phyloP scores from a whole-genome alignment of 2,888 invertebrate species.

The Scaptodrosophila latifasciaeformis region DNA sequence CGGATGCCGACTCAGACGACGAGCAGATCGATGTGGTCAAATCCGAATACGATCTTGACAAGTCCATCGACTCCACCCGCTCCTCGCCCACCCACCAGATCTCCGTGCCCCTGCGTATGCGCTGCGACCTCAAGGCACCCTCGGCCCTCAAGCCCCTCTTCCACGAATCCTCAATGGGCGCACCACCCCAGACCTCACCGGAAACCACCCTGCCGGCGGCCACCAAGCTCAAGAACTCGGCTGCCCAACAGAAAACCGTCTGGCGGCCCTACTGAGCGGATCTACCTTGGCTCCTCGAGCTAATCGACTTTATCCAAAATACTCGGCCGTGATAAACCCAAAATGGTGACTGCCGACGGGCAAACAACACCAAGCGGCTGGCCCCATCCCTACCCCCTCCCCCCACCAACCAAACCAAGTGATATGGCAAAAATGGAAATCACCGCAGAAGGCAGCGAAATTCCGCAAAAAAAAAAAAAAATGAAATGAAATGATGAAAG shows the following conservation, averaged over 20 bases:
- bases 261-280: conserved; percentile 82
- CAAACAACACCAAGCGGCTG: background rate
- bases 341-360: conserved; percentile 1
- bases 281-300: conserved; percentile 21
- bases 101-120: conserved; percentile 76
- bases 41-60: conserved; percentile 78
- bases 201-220: conserved; percentile 75
- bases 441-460: too few species aligned
- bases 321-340: conserved; percentile 7
- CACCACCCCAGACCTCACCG: conserved; percentile 54
- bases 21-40: conserved; percentile 85
- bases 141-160: conserved; percentile 76
- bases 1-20: conserved; percentile 80
- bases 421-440: too few species aligned
- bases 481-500: conserved; percentile 21
- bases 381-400: background rate
- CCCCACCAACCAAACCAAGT: too few species aligned
- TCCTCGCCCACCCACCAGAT: conserved; percentile 76
- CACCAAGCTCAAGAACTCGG: conserved; percentile 78
- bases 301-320: conserved; percentile 8
- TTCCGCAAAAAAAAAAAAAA: conserved; percentile 31
- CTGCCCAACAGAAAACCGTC: conserved; percentile 80
- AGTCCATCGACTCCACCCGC: conserved; percentile 67
- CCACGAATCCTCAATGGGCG: conserved; percentile 74
- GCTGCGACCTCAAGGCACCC: conserved; percentile 79